Evolutionary conservation across 2,797 vertebrate species (phyloP), one percentile per base, ranked within the genome.

Genomic region (Nothura maculosa): DNA sequence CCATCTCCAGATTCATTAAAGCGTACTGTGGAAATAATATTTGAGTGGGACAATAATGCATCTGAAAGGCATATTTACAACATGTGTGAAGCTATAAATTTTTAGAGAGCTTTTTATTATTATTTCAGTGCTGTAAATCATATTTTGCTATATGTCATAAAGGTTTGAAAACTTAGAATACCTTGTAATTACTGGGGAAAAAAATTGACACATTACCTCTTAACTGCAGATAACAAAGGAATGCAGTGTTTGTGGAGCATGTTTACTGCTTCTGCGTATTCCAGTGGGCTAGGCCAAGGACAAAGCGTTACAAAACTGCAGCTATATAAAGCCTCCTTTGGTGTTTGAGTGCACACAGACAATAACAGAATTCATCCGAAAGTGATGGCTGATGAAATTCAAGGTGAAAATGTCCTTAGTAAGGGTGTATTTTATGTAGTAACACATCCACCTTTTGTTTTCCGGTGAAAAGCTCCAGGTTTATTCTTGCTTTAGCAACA

Each of bases 401-500:
- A 94, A 95, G 96, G 96, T 94, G 93, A 96, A 95, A 92, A 79
- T 72, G 87, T 87, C 91, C 83, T 86, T 36, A 70, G 67, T 61
- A 80, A 93, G 60, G 74, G 77, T 54, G 30, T 68, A 18, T 78
- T 92, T 58, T 92, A 48, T 60, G 38, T 81, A 73, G 87, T 25
- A 64, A 95, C 74, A 32, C 77, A 61, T 69, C 30, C 55, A 67
- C 64, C 57, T 74, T 94, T 70, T 77, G n/a, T 90, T 93, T 54
- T 58, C 12, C 47, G 84, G 30, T 8, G 54, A 74, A 73, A 73
- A 92, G 38, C 63, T 67, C 77, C 54, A 45, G 10, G 5, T 57
- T 18, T 50, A 7, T 48, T 70, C 85, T 72, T 78, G 43, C 77
- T 81, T 79, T 74, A 43, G 50, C 40, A 63, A 21, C 1, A 52